Conservation (phyloP, 2,888 invertebrate genomes). For the Phalera bucephala region DNA sequence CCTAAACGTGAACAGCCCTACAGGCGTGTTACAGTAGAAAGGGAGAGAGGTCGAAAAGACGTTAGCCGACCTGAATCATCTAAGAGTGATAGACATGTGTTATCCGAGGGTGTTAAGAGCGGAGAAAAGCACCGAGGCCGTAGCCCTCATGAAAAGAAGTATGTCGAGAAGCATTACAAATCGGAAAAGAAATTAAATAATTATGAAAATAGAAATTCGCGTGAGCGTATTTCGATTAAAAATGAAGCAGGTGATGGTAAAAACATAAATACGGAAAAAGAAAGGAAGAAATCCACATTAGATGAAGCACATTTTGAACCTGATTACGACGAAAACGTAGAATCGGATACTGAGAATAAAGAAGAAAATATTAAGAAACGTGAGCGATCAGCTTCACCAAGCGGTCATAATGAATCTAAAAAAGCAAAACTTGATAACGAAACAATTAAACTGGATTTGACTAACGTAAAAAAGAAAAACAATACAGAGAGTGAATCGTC, state of each 20-base stretch:
- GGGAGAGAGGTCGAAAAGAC: slow-evolving; percentile 64
- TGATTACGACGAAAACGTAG: slow-evolving; percentile 86
- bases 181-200: slow-evolving; percentile 45
- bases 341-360: slow-evolving; percentile 85
- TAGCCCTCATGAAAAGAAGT: slow-evolving; percentile 51
- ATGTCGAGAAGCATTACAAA: slow-evolving; percentile 46
- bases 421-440: slow-evolving; percentile 62
- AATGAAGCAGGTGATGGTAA: slow-evolving; percentile 37
- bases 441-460: slow-evolving; percentile 75
- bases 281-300: slow-evolving; percentile 86
- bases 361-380: slow-evolving; percentile 73
- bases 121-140: slow-evolving; percentile 46
- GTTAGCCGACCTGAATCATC: slow-evolving; percentile 45
- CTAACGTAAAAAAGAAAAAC: slow-evolving; percentile 75
- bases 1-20: slow-evolving; percentile 74
- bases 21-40: slow-evolving; percentile 77
- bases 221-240: slow-evolving; percentile 39
- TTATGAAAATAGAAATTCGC: slow-evolving; percentile 17
- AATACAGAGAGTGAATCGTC: slow-evolving; percentile 72
- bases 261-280: slow-evolving; percentile 53
- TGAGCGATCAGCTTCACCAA: slow-evolving; percentile 58
- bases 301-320: slow-evolving; percentile 90
- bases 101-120: slow-evolving; percentile 45
- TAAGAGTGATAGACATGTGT: slow-evolving; percentile 53
- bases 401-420: slow-evolving; percentile 49